Evolutionary conservation across 2,113 vertebrate species (phyloP), one percentile per base, ranked within the genome.

Genomic region (Natator depressus): DNA sequence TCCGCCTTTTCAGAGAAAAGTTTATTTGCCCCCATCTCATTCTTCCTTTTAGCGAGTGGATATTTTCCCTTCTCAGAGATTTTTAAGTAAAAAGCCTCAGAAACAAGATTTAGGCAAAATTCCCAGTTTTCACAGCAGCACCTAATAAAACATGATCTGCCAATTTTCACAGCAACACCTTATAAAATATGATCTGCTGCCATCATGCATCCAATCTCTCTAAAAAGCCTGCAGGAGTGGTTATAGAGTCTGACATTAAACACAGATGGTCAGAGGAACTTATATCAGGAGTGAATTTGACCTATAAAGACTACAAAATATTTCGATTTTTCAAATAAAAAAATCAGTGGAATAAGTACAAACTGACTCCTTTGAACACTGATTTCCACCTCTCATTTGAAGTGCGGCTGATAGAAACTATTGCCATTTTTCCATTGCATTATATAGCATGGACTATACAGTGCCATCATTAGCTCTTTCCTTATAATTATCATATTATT

Each of bases 61-160:
- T 88, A 31, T 31, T 93, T 89, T 93, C 82, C 83, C 80, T 94
- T 96, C 94, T 96, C 89, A 85, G 90, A 89, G 49, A 47, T 94
- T 97, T 96, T 94, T 90, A 94, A 65, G 85, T 42, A 89, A 96
- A 93, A 87, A 91, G 17, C 88, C 75, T 95, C 83, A 91, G 90
- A 93, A 94, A 80, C 25, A 50, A 2, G 24, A 82, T 88, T 89
- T 0, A 35, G 92, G 80, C 85, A 95, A 90, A 94, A 93, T 82
- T 85, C 86, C 38, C 92, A 93, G 81, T 89, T 87, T 95, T 94
- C 87, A 79, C 65, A 69, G 62, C 31, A 65, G 35, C 31, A 17
- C 31, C 62, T 65, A 65, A 35, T 35, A 65, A 65, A 35, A 65
- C 14, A 65, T 62, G 27, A 35, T 65, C 59, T 35, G 31, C 59